Evolutionary conservation across 2,888 invertebrate species (phyloP), one percentile per base, ranked within the genome.

Genomic region (Hemaris fuciformis): DNA sequence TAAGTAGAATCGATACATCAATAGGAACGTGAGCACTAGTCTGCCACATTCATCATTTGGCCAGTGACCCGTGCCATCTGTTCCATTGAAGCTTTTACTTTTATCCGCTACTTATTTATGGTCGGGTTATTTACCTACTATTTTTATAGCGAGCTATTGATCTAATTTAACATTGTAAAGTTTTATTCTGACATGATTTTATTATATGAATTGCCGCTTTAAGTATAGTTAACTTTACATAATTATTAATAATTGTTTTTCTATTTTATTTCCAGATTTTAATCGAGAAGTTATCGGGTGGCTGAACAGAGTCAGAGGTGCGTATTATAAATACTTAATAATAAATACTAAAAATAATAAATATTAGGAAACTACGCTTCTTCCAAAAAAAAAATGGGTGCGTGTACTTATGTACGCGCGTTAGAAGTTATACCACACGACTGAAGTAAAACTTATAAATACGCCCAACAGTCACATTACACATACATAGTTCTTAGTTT

Each of bases 291-390:
- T 84, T 71, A 74, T 79, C 79, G 84, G 77, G 78, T 71, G 83
- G 88, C 88, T 89, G 91, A 88, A 90, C 91, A 79, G 87, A 82
- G 86, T 83, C 77, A 86, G 81, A 87, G 89, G 88, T 90, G 71
- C 64, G 70, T 71, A 65, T 62, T 60, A 34, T 45, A 56, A 20
- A 7, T 57, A 34, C 57, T 22, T 34, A 13, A 0, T 31, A 8
- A 1, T 31, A 0, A 8, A 0, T 6, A 31, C n/a, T n/a, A n/a
- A n/a, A n/a, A n/a, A n/a, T n/a, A n/a, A n/a, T n/a, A n/a, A n/a
- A n/a, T n/a, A n/a, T n/a, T n/a, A n/a, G n/a, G n/a, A n/a, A n/a
- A n/a, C n/a, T n/a, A n/a, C n/a, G n/a, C n/a, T n/a, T n/a, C n/a
- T n/a, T n/a, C n/a, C n/a, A n/a, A n/a, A n/a, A n/a, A n/a, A n/a